Evolutionary conservation across 1,140 invertebrate species (phyloP).

Genomic region (Panagrolaimus sp.): DNA sequence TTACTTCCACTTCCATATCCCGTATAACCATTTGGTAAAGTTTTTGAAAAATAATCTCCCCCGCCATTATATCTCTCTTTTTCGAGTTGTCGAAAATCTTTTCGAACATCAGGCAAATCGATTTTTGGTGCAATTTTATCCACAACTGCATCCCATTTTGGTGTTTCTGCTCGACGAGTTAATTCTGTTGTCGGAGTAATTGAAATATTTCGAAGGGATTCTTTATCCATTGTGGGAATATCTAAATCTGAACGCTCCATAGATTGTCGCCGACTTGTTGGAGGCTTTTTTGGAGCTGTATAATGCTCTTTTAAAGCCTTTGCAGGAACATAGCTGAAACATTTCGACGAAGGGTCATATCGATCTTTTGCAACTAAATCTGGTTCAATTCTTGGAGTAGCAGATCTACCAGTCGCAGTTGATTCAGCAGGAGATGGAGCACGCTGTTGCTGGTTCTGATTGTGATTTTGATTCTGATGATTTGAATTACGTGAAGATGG

Average conservation of each 20-base stretch:
- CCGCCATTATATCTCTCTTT: neutral
- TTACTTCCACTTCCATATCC: neutral
- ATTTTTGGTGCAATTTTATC: slow-evolving; percentile 35
- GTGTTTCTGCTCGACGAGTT: slow-evolving; percentile 38
- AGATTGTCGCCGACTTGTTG: slow-evolving; percentile 8
- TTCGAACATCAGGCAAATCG: slow-evolving; percentile 5
- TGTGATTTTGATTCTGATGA: slow-evolving; percentile 1
- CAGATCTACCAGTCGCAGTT: slow-evolving; percentile 12
- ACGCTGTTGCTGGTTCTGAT: neutral
- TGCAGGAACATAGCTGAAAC: slow-evolving; percentile 57
- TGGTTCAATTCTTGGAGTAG: slow-evolving; percentile 45
- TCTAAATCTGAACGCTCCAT: slow-evolving; percentile 22
- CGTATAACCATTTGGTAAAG: slow-evolving; percentile 4
- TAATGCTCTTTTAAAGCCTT: slow-evolving; percentile 57
- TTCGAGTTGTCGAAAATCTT: slow-evolving; percentile 12
- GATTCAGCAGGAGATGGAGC: slow-evolving; percentile 12
- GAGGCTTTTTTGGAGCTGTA: slow-evolving; percentile 39
- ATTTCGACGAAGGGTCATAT: slow-evolving; percentile 56
- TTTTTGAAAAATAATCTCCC: slow-evolving; percentile 15
- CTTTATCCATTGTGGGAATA: slow-evolving; percentile 17
- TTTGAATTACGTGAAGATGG: slow-evolving; percentile 19
- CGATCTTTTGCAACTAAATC: slow-evolving; percentile 55
- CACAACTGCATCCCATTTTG: slow-evolving; percentile 56
- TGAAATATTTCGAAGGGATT: slow-evolving; percentile 16
- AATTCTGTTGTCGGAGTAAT: slow-evolving; percentile 16